These are phyloP conservation scores for Rhabdomys dilectus DNA, from an alignment of 2,113 vertebrate species.

Conservation along the genomic window DNA sequence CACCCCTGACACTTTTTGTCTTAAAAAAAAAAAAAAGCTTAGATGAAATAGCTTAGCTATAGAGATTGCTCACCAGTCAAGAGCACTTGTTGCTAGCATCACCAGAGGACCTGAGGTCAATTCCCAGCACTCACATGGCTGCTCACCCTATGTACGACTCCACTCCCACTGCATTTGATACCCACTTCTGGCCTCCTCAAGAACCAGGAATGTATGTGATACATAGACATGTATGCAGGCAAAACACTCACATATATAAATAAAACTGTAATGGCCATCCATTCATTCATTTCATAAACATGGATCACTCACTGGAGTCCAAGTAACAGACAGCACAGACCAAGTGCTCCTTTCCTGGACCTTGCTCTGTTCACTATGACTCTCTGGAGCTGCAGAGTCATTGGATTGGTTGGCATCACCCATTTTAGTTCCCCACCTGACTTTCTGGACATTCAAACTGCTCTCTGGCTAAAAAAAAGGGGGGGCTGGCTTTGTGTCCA, in stretches of 20 bases:
- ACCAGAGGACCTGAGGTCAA: background rate
- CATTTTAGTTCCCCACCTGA: background rate
- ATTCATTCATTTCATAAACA: background rate
- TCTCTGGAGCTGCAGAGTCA: background rate
- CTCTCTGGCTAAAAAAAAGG: background rate
- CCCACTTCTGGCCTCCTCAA: background rate
- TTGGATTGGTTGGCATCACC: background rate
- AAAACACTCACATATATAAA: background rate
- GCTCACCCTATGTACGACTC: background rate
- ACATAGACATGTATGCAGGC: background rate
- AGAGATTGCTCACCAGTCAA: background rate
- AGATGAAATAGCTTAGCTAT: background rate
- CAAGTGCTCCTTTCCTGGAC: background rate
- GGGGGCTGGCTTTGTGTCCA: background rate
- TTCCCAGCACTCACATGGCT: background rate
- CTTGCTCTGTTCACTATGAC: background rate
- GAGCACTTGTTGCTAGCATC: background rate
- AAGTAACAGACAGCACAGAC: accelerated
- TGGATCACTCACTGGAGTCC: background rate
- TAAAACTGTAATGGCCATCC: background rate
- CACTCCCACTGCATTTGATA: background rate
- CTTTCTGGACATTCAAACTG: background rate
- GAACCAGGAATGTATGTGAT: background rate
- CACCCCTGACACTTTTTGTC: too few relatives aligned
- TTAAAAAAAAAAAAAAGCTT: background rate